phyloP scores from a whole-genome alignment of 1,140 invertebrate species.

The Drosophila varians region DNA sequence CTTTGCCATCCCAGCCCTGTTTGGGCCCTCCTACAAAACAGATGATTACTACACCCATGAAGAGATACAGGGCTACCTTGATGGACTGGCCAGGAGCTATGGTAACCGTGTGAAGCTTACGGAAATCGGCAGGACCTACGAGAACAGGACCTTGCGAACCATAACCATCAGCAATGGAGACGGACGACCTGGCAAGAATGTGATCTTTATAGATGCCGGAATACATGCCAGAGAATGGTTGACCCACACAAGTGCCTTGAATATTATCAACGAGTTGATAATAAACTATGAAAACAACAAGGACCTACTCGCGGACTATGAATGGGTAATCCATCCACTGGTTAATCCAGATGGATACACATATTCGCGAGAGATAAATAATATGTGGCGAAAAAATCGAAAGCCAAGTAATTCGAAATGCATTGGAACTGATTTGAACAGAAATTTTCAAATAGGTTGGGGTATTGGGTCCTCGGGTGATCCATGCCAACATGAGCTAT shows the following conservation, averaged over 20 bases:
- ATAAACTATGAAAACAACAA: slow-evolving; percentile 84
- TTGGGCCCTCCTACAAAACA: background rate
- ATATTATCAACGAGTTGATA: slow-evolving; percentile 86
- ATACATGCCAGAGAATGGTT: slow-evolving; percentile 90
- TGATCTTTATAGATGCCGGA: slow-evolving; percentile 85
- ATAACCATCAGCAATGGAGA: slow-evolving; percentile 85
- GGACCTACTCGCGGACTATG: slow-evolving; percentile 84
- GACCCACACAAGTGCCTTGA: slow-evolving; percentile 86
- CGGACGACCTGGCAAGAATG: slow-evolving; percentile 83
- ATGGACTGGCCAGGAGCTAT: slow-evolving; percentile 83
- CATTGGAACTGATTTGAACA: slow-evolving; percentile 87
- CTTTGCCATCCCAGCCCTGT: background rate
- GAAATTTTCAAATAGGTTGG: slow-evolving; percentile 89
- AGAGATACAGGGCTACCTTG: slow-evolving; percentile 85
- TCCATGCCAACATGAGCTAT: slow-evolving; percentile 87
- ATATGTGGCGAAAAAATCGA: slow-evolving; percentile 86
- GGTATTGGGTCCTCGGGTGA: slow-evolving; percentile 86
- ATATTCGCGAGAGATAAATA: too few relatives aligned
- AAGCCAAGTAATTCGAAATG: slow-evolving; percentile 76
- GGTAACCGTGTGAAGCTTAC: slow-evolving; percentile 83
- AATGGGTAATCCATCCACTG: slow-evolving; percentile 86
- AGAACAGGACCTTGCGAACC: slow-evolving; percentile 85
- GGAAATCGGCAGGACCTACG: slow-evolving; percentile 83
- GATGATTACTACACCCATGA: slow-evolving; percentile 45
- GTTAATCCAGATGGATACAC: slow-evolving; percentile 85